Evolutionary conservation across 2,797 vertebrate species (phyloP), one percentile per base, ranked within the genome.

Genomic region (Sebastes variabilis): DNA sequence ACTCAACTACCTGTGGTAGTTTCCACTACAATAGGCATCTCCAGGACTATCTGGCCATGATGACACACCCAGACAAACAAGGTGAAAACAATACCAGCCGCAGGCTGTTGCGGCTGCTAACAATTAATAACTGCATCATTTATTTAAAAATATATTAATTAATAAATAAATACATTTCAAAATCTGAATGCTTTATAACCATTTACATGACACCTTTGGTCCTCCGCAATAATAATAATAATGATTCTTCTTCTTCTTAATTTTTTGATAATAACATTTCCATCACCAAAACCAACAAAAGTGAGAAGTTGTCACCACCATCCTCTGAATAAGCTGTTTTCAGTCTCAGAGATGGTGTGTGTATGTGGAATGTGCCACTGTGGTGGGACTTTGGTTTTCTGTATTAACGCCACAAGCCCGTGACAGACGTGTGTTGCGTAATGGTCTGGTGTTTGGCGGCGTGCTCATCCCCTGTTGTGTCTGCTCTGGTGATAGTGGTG

Each of bases 321-420:
- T 20, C 18, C 18, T 20, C 46, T 49, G 46, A 29, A 75, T 27
- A 61, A 71, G n/a, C 73, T 27, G 46, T 59, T 58, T 68, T 66
- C 55, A 24, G 61, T 54, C 67, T 24, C 54, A 22, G 49, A 49
- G 58, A 12, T 75, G 3, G 24, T 29, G 70, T 74, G 46, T 54
- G 38, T 27, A 5, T 79, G 80, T 65, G 61, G 70, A 85, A 82
- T 85, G 75, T 80, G 29, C 29, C 78, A 64, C 65, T 34, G 62
- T 66, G 67, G 77, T 68, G 66, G 54, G 52, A 27, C 13, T 1
- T 18, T 65, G 73, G 42, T 66, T 82, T 80, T 55, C 59, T 73
- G 56, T 32, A 30, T 76, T 29, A 61, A 65, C 61, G 58, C 78
- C 68, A 64, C 67, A 52, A 6, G 32, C 60, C 30, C 6, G 24